Conservation (phyloP, 2,797 vertebrate genomes). For the Peromyscus eremicus region DNA sequence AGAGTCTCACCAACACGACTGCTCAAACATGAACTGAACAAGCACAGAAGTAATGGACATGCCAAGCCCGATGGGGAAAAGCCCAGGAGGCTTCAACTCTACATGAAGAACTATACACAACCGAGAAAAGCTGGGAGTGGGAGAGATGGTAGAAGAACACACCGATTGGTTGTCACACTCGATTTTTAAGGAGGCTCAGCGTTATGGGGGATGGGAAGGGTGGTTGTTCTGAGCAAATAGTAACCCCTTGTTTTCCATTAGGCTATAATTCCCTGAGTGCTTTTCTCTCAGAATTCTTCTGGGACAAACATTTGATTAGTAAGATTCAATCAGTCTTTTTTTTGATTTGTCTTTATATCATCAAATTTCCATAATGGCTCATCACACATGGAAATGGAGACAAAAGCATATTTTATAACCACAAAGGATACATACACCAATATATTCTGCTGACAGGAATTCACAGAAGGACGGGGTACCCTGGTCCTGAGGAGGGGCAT, state of each 20-base stretch:
- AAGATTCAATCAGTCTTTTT: slow-evolving; percentile 22
- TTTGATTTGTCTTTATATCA: slow-evolving; percentile 23
- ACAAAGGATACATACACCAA: neutral
- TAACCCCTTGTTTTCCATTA: slow-evolving; percentile 3
- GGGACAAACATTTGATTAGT: slow-evolving; percentile 44
- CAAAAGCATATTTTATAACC: neutral
- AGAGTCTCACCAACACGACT: neutral
- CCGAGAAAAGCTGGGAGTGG: neutral
- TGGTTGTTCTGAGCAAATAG: neutral
- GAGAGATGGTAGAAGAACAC: neutral
- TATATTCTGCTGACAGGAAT: neutral
- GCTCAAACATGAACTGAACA: neutral
- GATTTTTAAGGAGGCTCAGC: neutral
- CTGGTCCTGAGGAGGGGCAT: neutral
- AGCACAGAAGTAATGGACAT: neutral
- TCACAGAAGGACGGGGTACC: neutral
- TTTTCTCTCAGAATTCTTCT: neutral
- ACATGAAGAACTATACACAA: no score
- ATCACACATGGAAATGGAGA: neutral
- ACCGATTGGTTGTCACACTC: neutral
- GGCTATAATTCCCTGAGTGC: neutral
- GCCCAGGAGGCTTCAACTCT: no score
- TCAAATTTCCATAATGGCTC: slow-evolving; percentile 37
- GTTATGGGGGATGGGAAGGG: neutral
- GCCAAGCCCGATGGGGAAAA: neutral